Evolutionary conservation across 2,888 invertebrate species (phyloP).

Genomic region (Scaptomyza caliginosa): DNA sequence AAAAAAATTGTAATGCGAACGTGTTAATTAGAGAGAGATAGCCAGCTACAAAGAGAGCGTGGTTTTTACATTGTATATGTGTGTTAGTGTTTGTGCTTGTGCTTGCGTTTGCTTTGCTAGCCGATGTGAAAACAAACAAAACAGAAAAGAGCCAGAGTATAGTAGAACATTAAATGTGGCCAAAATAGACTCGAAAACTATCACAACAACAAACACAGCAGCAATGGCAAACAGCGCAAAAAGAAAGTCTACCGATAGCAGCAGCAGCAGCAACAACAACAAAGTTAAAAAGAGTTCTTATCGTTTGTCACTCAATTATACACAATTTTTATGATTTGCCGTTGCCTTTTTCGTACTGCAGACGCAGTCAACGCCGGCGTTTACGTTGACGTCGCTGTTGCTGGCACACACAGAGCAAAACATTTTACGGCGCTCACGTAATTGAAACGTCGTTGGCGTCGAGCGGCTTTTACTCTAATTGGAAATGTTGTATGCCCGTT

Average conservation of each 20-base stretch:
- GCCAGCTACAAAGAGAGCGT: slow-evolving; percentile 25
- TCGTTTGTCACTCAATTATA: slow-evolving; percentile 73
- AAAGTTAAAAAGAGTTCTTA: slow-evolving; percentile 45
- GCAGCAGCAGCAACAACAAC: slow-evolving; percentile 14
- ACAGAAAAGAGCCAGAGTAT: slow-evolving; percentile 29
- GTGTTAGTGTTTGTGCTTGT: slow-evolving; percentile 26
- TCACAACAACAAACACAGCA: slow-evolving; percentile 4
- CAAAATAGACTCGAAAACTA: slow-evolving; percentile 45
- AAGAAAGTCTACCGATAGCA: slow-evolving; percentile 3
- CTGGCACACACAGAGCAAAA: slow-evolving; percentile 11
- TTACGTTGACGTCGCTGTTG: slow-evolving; percentile 1
- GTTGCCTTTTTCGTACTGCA: slow-evolving; percentile 47
- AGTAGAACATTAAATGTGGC: slow-evolving; percentile 44
- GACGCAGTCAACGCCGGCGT: slow-evolving; percentile 8
- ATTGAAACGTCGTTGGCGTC: slow-evolving; percentile 61
- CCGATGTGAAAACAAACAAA: slow-evolving; percentile 58
- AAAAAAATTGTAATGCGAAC: slow-evolving; percentile 71
- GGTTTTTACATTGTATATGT: slow-evolving; percentile 4
- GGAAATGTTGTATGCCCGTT: slow-evolving; percentile 72
- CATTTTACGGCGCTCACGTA: slow-evolving; percentile 59
- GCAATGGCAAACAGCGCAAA: slow-evolving; percentile 10
- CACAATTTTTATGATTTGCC: slow-evolving; percentile 56
- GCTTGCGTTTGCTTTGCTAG: slow-evolving; percentile 29
- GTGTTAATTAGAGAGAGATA: slow-evolving; percentile 67
- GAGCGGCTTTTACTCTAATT: slow-evolving; percentile 69